Conservation (phyloP, 2,797 vertebrate genomes). For the Iguana delicatissima region DNA sequence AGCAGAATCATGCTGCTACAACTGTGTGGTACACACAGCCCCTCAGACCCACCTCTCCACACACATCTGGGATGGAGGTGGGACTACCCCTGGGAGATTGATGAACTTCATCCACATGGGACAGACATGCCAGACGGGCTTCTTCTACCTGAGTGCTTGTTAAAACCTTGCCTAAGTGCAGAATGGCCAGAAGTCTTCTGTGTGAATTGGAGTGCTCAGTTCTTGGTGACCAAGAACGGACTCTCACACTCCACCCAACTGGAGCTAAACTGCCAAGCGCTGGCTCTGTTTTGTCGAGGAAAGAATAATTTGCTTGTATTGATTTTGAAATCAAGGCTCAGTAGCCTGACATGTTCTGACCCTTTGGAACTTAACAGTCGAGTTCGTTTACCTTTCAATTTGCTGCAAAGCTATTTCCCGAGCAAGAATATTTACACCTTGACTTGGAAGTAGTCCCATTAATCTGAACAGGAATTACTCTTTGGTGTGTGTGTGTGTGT, state of each 20-base stretch:
- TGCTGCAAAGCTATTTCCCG: background rate
- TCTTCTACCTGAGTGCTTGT: background rate
- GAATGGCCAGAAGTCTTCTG: background rate
- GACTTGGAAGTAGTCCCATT: background rate
- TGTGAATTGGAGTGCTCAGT: background rate
- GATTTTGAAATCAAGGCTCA: conserved; percentile 40
- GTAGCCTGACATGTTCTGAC: conserved; percentile 13
- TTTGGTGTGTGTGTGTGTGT: too few relatives aligned
- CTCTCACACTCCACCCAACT: background rate
- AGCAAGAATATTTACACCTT: background rate
- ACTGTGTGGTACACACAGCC: too few relatives aligned
- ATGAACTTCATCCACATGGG: too few relatives aligned
- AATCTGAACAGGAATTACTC: background rate
- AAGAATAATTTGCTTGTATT: conserved; percentile 38
- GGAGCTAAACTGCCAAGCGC: background rate
- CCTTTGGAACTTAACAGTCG: conserved; percentile 8
- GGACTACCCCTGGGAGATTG: background rate
- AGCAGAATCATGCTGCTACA: too few relatives aligned
- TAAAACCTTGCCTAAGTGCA: background rate
- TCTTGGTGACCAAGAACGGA: too few relatives aligned
- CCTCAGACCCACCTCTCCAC: background rate
- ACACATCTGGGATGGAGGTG: background rate
- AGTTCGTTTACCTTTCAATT: conserved; percentile 9
- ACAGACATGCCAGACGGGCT: background rate
- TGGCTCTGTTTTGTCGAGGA: conserved; percentile 12